Evolutionary conservation across 2,888 invertebrate species (phyloP).

Genomic region (Apamea crenata): DNA sequence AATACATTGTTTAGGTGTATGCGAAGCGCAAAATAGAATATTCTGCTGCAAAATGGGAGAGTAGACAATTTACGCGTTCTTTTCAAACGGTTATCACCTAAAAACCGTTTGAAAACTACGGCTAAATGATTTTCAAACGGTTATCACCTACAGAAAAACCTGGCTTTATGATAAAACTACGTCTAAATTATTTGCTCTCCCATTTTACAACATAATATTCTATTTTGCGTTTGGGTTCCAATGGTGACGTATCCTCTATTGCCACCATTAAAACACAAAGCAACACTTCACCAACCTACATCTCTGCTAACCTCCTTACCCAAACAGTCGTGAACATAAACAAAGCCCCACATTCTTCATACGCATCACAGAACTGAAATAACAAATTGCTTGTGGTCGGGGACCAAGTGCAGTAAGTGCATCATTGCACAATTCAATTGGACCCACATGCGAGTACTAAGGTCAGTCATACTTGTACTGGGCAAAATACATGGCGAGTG

Average conservation of each 20-base stretch:
- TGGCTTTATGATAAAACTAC: background rate
- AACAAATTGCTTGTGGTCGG: conserved; percentile 63
- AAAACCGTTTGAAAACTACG: background rate
- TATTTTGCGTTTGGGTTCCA: too few relatives aligned
- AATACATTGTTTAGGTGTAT: background rate
- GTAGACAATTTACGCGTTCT: background rate
- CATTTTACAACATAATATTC: too few relatives aligned
- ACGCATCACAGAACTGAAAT: conserved; percentile 43
- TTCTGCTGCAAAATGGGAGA: background rate
- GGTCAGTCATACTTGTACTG: conserved; percentile 67
- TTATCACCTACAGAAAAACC: background rate
- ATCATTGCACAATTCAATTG: conserved; percentile 75
- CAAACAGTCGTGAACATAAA: conserved; percentile 10
- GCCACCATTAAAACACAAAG: background rate
- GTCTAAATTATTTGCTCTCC: too few relatives aligned
- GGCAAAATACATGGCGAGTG: conserved; percentile 39
- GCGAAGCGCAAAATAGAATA: background rate
- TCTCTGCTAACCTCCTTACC: background rate
- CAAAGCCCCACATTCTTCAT: conserved; percentile 14
- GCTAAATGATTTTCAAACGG: too few relatives aligned
- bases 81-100: background rate
- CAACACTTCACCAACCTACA: background rate
- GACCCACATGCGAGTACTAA: conserved; percentile 75
- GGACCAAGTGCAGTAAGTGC: conserved; percentile 55
- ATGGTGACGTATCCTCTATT: background rate